Conservation (phyloP, 2,888 invertebrate species). For the Siphonodentalium dalli region DNA sequence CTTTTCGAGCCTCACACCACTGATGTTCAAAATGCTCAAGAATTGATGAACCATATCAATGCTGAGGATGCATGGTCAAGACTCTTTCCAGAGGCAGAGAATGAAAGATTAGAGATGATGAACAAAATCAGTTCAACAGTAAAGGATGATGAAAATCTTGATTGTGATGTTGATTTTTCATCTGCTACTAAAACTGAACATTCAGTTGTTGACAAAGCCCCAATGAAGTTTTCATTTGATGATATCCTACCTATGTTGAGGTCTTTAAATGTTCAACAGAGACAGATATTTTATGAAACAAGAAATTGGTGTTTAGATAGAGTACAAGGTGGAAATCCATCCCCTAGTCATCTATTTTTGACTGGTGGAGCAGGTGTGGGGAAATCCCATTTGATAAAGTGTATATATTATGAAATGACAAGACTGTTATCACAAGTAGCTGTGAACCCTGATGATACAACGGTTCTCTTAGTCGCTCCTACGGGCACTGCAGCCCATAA, state of each 20-base stretch:
- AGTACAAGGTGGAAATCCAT: not conserved
- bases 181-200: not conserved
- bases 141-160: not conserved
- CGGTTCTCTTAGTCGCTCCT: not conserved
- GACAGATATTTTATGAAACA: constrained; percentile 11
- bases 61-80: constrained; percentile 5
- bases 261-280: constrained; percentile 13
- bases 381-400: constrained; percentile 8
- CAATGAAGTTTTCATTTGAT: not conserved
- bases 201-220: no score
- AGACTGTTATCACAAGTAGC: not conserved
- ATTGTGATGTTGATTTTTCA: not conserved
- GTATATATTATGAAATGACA: constrained; percentile 10
- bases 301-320: constrained; percentile 12
- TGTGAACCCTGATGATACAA: constrained; percentile 5
- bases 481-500: not conserved
- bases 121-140: not conserved
- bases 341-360: constrained; percentile 8
- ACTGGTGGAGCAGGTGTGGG: constrained; percentile 14
- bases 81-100: not conserved
- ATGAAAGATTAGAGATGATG: not conserved
- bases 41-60: not conserved
- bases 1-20: not conserved
- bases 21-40: not conserved
- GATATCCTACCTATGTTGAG: not conserved